Evolutionary conservation across 2,797 vertebrate genomes (phyloP), one percentile per base, ranked within the genome.

Genomic region (Pseudomugil gertrudae): DNA sequence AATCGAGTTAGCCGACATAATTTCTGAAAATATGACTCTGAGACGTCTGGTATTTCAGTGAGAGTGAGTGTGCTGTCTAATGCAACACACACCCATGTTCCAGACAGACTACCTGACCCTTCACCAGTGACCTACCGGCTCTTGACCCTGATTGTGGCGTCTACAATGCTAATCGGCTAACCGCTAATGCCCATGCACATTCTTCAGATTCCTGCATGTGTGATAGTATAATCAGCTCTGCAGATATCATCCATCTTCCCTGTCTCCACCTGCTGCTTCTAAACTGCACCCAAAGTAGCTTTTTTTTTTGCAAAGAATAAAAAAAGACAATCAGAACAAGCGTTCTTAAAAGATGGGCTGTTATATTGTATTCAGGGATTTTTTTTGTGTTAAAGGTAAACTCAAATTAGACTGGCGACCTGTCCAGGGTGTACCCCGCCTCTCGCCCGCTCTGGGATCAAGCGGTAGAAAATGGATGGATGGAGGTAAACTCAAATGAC

Each of bases 81-180:
- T 19, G 11, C 59, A 67, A 63, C 30, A 67, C 63, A 63, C 57
- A 66, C 63, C 64, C 52, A 74, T 29, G 50, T 69, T 73, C 83
- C 89, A 91, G 90, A 88, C 89, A 66, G 81, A 85, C 84, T 60
- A 50, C 79, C 63, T 80, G 74, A 90, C 87, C 87, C 80, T 81
- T 86, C 76, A 86, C 86, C 47, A 4, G n/a, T 81, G 75, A 82
- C 87, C 85, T 66, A 78, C 76, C 65, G 78, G 83, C 84, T 82
- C 82, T 84, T 83, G 83, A 91, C 83, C 88, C 72, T 57, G 1
- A 36, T 52, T 19, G 21, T 76, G 80, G 79, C 84, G 81, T 81
- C 62, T 27, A 69, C 63, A 60, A 57, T 83, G 79, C 80, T 84
- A 91, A 92, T 90, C 76, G 50, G 88, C 90, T 89, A 92, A 87